phyloP scores from a whole-genome alignment of 1,140 invertebrate species.

The Druon quercuslanigerum region DNA sequence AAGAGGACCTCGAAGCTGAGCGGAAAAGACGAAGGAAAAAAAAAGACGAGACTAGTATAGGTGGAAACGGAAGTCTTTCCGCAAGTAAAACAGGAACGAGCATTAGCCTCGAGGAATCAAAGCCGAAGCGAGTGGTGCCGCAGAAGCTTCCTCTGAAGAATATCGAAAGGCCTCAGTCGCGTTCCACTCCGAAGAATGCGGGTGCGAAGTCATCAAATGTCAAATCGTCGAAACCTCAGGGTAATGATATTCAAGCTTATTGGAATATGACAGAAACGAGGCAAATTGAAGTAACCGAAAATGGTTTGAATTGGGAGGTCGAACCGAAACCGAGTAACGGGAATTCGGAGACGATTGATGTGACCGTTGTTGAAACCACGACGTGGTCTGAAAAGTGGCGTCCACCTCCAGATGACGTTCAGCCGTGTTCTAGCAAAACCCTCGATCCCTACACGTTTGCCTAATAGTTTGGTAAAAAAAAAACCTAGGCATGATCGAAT shows the following conservation, averaged over 20 bases:
- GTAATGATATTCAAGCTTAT: constrained; percentile 14
- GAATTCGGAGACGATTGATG: constrained; percentile 53
- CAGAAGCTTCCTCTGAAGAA: constrained; percentile 66
- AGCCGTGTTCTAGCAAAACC: constrained; percentile 79
- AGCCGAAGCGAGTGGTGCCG: constrained; percentile 60
- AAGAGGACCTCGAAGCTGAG: constrained; percentile 60
- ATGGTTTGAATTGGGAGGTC: constrained; percentile 64
- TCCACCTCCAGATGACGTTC: constrained; percentile 75
- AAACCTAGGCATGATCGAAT: too few relatives aligned
- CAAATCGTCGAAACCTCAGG: background rate
- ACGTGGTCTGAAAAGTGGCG: constrained; percentile 68
- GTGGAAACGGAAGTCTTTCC: constrained; percentile 47
- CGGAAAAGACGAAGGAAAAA: constrained; percentile 60
- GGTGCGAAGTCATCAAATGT: constrained; percentile 41
- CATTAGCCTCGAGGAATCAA: constrained; percentile 53
- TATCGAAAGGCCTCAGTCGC: constrained; percentile 60
- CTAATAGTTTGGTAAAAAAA: constrained; percentile 42
- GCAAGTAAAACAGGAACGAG: constrained; percentile 48
- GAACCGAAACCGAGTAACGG: constrained; percentile 58
- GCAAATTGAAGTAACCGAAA: constrained; percentile 60
- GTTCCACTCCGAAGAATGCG: constrained; percentile 42
- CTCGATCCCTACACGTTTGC: constrained; percentile 74
- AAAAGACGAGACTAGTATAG: constrained; percentile 59
- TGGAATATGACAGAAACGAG: constrained; percentile 42
- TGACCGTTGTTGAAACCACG: constrained; percentile 59